Conservation (phyloP, 2,113 vertebrate genomes). For the Blennius ocellaris region DNA sequence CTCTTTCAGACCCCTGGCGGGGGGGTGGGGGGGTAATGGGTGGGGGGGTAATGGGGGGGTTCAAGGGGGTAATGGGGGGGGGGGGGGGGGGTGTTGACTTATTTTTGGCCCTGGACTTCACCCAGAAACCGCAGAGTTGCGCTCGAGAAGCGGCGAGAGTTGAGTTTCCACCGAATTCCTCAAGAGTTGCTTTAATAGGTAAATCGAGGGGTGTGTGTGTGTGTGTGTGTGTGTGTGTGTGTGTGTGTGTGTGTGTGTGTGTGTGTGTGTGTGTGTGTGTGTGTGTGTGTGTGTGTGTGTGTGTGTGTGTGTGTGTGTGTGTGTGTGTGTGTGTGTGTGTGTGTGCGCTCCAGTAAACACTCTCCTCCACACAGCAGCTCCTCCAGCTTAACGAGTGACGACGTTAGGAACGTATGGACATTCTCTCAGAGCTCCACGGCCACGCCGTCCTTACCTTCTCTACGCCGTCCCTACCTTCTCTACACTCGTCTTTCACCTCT, state of each 20-base stretch:
- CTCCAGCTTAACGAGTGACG: too few species aligned
- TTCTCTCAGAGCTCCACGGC: too few species aligned
- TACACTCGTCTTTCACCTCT: too few species aligned
- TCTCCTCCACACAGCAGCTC: too few species aligned
- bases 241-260: constrained; percentile 6
- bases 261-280: neutral
- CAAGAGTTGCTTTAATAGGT: constrained; percentile 71
- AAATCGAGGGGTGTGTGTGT: constrained; percentile 69
- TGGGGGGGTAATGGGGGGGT: constrained; percentile 36
- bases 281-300: neutral
- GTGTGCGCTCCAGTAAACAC: too few species aligned
- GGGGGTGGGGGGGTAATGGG: constrained; percentile 21
- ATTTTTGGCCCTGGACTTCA: constrained; percentile 78
- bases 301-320: too few species aligned
- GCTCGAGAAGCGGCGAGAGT: constrained; percentile 51
- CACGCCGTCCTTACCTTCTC: too few species aligned
- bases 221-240: constrained; percentile 35
- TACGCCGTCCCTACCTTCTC: too few species aligned
- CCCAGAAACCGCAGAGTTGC: constrained; percentile 67
- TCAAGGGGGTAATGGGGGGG: neutral
- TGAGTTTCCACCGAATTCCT: constrained; percentile 78
- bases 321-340: too few species aligned
- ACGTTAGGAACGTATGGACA: too few species aligned
- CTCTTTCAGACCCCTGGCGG: constrained; percentile 79
- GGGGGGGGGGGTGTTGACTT: constrained; percentile 74